Conservation (phyloP, 2,797 vertebrate genomes). For the Mallotus villosus region DNA sequence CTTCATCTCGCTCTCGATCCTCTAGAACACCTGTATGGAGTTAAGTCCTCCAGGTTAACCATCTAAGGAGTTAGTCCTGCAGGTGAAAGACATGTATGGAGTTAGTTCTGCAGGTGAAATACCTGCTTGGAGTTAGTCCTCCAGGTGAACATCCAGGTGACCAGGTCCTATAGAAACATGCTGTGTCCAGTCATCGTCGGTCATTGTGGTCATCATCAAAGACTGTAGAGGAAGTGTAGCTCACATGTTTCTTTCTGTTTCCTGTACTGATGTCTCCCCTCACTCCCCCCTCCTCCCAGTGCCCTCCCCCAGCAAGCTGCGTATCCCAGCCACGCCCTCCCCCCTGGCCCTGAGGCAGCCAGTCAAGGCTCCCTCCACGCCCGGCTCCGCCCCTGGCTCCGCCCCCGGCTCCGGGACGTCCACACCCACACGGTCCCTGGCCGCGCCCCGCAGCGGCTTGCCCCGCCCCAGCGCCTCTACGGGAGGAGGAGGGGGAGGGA, state of each 20-base stretch:
- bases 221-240: not conserved
- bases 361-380: slow-evolving; percentile 87
- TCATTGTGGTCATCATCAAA: slow-evolving; percentile 25
- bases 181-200: slow-evolving; percentile 18
- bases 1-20: no score
- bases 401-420: slow-evolving; percentile 79
- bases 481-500: slow-evolving; percentile 82
- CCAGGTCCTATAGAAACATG: slow-evolving; percentile 19
- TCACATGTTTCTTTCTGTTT: not conserved
- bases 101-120: no score
- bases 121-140: no score
- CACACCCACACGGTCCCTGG: slow-evolving; percentile 86
- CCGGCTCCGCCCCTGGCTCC: slow-evolving; percentile 46
- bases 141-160: slow-evolving; percentile 20
- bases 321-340: slow-evolving; percentile 87
- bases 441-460: slow-evolving; percentile 84
- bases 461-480: slow-evolving; percentile 88
- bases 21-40: no score
- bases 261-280: not conserved
- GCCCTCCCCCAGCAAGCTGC: slow-evolving; percentile 94
- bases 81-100: no score
- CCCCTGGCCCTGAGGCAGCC: slow-evolving; percentile 93
- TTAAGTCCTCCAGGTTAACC: no score
- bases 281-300: slow-evolving; percentile 69
- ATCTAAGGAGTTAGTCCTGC: no score